Base-by-base conservation (phyloP, 2,797 vertebrate genomes). In the Phyllotis vaccarum region DNA sequence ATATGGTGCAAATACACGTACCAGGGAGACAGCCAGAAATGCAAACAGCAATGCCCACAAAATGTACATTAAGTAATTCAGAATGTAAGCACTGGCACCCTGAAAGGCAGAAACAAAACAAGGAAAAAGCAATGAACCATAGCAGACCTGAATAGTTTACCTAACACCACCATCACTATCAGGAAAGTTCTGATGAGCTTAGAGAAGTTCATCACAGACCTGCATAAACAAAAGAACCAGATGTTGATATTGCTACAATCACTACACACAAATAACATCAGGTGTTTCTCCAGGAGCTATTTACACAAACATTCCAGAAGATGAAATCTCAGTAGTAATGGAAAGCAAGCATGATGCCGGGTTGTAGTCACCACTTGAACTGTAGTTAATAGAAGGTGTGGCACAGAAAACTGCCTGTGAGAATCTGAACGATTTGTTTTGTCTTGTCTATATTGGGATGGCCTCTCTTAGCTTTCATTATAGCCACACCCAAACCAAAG, bases 1-100 rank as follows among this genome's bases (percentile, higher is more conserved):
- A 11, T 99, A 99, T 3, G 99, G 99, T 21, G 99, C 99, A 95
- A 99, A 99, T 24, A 99, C 99, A 74, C 99, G 99, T 60, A 99
- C 99, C 98, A 99, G 98, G 19, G 99, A 99, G 97, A 99, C 99
- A 3, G 99, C 99, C 98, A 99, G 98, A 98, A 99, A 99, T 54
- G 99, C 99, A 97, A 99, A 99, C 90, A 99, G 99, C 29, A 99
- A 98, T 1, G 99, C 99, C 99, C 99, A 99, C 93, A 99, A 96
- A 92, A 99, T 98, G 92, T 99, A 99, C 92, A 99, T 99, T 98
- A 99, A 99, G 98, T 99, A 99, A 98, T 99, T 99, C 97, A 99
- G 97, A 97, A 99, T 98, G 95, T 99, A 99, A 8, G 99, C 99
- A 16, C 99, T 99, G 11, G 98, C 99, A 40, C 99, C 99, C 99